Evolutionary conservation across 2,888 invertebrate genomes (phyloP).

Genomic region (Epistrophe grossulariae): DNA sequence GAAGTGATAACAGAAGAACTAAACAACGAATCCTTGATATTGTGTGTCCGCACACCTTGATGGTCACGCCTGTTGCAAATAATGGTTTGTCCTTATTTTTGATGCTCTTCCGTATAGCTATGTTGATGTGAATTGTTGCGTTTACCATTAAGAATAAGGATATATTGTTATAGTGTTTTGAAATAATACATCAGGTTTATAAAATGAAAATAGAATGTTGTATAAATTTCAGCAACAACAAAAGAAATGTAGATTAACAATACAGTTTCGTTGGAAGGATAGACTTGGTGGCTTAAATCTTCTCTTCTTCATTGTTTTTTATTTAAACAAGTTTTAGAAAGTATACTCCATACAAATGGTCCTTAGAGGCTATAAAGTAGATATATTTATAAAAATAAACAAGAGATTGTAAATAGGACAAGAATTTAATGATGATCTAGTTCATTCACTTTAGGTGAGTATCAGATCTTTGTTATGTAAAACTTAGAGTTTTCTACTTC

Average conservation of each 20-base stretch:
- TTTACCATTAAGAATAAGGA: conserved; percentile 1
- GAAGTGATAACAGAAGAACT: conserved; percentile 53
- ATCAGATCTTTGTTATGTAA: no score
- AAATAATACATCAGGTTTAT: conserved; percentile 4
- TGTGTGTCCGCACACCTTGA: conserved; percentile 54
- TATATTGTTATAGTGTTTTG: neutral
- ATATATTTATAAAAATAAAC: no score
- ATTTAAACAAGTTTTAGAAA: neutral
- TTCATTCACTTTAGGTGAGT: no score
- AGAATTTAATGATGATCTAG: no score
- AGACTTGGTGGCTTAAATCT: neutral
- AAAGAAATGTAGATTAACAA: neutral
- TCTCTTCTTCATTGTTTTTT: neutral
- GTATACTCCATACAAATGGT: neutral
- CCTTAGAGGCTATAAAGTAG: neutral
- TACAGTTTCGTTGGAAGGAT: neutral
- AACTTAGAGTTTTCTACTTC: no score
- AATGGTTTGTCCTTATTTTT: conserved; percentile 41
- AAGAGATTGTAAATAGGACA: no score
- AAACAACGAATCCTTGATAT: conserved; percentile 57
- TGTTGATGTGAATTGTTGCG: conserved; percentile 16
- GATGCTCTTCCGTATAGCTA: conserved; percentile 14
- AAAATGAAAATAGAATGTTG: neutral
- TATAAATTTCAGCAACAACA: neutral
- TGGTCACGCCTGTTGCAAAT: conserved; percentile 62